These are phyloP conservation scores for Psylliodes chrysocephalus DNA, from an alignment of 2,888 invertebrate genomes.

Conservation along the genomic window DNA sequence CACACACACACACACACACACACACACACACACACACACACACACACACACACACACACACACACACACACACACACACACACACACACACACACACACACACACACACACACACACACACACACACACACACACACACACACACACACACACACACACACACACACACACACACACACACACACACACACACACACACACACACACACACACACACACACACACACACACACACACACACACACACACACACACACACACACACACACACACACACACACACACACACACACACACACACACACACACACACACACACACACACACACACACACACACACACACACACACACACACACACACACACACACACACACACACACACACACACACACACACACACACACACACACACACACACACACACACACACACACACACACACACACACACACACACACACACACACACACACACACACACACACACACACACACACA, in stretches of 20 bases:
- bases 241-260: conserved; percentile 14
- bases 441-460: conserved; percentile 16
- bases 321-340: conserved; percentile 17
- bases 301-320: conserved; percentile 19
- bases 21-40: conserved; percentile 13
- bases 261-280: conserved; percentile 15
- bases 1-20: conserved; percentile 13
- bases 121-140: conserved; percentile 11
- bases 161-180: conserved; percentile 13
- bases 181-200: conserved; percentile 15
- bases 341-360: conserved; percentile 13
- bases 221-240: conserved; percentile 16
- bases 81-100: conserved; percentile 13
- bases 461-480: conserved; percentile 1
- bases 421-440: conserved; percentile 14
- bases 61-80: conserved; percentile 13
- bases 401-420: conserved; percentile 13
- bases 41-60: conserved; percentile 13
- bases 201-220: conserved; percentile 17
- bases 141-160: conserved; percentile 11
- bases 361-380: conserved; percentile 14
- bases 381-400: conserved; percentile 15
- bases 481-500: conserved; percentile 15
- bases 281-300: conserved; percentile 19
- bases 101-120: conserved; percentile 11